A percentile compares a stretch with the other conserved stretches of the same genome.
Conservation (phyloP, 2,888 invertebrate genomes). For the Chrysomela aeneicollis region DNA sequence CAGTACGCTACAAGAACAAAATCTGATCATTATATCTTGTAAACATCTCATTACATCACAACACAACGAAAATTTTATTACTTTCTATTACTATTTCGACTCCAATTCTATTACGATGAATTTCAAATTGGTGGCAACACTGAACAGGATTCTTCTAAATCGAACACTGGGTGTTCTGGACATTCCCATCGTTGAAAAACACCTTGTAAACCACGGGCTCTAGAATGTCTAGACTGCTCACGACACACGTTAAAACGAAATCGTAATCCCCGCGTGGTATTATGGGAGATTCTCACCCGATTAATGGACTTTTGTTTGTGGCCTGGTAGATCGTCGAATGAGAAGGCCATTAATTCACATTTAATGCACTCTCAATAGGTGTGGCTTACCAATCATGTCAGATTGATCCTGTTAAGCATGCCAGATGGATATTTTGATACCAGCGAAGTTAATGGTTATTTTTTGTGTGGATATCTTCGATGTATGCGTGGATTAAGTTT, state of each 20-base stretch:
- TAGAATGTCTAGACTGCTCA: slow-evolving; percentile 20
- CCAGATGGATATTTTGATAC: slow-evolving; percentile 34
- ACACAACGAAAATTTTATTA: too few relatives aligned
- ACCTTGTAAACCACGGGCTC: not conserved
- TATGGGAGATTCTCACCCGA: slow-evolving; percentile 24
- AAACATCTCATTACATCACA: too few relatives aligned
- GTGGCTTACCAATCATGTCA: slow-evolving; percentile 55
- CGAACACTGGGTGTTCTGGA: too few relatives aligned
- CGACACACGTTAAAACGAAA: slow-evolving; percentile 14
- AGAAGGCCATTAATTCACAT: slow-evolving; percentile 30
- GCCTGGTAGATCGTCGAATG: slow-evolving; percentile 19
- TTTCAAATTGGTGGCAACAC: too few relatives aligned
- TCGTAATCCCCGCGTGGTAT: slow-evolving; percentile 25
- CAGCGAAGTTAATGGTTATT: slow-evolving; percentile 24
- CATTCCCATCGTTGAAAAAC: not conserved
- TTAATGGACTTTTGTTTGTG: slow-evolving; percentile 29
- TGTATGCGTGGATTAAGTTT: not conserved
- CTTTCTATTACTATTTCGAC: too few relatives aligned
- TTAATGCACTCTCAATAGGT: slow-evolving; percentile 57
- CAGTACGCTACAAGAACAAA: too few relatives aligned
- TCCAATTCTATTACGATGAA: too few relatives aligned
- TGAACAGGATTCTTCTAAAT: too few relatives aligned
- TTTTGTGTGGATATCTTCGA: slow-evolving; percentile 2
- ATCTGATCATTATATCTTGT: too few relatives aligned
- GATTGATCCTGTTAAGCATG: slow-evolving; percentile 48